Percentiles rank a stretch among this genome's conserved stretches.
Conservation (phyloP, 92 coral and sea anemone species). For the Epizoanthus fatuus region DNA sequence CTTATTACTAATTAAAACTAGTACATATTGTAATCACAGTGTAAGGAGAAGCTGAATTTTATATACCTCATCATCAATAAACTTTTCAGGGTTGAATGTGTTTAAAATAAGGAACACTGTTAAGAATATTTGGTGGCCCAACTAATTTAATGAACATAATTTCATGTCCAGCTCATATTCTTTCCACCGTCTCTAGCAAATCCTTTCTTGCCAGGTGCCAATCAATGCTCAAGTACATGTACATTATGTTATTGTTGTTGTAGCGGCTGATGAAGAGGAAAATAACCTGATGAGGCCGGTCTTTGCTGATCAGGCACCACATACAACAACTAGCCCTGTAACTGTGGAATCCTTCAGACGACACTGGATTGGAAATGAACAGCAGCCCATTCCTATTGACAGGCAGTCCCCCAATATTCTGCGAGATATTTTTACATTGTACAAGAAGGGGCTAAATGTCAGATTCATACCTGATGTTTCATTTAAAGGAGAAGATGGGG, state of each 20-base stretch:
- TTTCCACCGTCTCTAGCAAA: not conserved
- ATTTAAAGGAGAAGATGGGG: constrained; percentile 67
- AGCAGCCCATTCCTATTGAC: constrained; percentile 47
- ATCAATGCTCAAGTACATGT: not conserved
- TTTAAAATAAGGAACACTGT: too few species aligned
- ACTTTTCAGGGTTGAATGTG: too few species aligned
- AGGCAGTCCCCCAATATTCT: constrained; percentile 47
- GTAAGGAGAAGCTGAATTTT: too few species aligned
- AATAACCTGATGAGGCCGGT: not conserved
- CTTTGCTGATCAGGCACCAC: constrained; percentile 10
- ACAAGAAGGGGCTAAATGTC: constrained; percentile 50
- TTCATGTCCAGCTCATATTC: not conserved
- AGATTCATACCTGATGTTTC: constrained; percentile 57
- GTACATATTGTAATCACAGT: too few species aligned
- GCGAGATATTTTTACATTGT: constrained; percentile 62
- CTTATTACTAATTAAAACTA: too few species aligned
- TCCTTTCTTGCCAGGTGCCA: not conserved
- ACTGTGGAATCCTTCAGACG: constrained; percentile 14
- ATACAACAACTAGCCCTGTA: constrained; percentile 7
- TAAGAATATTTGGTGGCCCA: too few species aligned
- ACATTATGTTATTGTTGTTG: not conserved
- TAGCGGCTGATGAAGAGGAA: constrained; percentile 1
- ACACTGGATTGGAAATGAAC: constrained; percentile 14
- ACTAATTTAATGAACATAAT: not conserved
- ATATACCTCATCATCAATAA: too few species aligned